Percentiles rank a stretch among this genome's conserved stretches.
These are phyloP conservation scores for Tretioscincus oriximinensis DNA, from an alignment of 2,113 vertebrate species.

Conservation along the genomic window DNA sequence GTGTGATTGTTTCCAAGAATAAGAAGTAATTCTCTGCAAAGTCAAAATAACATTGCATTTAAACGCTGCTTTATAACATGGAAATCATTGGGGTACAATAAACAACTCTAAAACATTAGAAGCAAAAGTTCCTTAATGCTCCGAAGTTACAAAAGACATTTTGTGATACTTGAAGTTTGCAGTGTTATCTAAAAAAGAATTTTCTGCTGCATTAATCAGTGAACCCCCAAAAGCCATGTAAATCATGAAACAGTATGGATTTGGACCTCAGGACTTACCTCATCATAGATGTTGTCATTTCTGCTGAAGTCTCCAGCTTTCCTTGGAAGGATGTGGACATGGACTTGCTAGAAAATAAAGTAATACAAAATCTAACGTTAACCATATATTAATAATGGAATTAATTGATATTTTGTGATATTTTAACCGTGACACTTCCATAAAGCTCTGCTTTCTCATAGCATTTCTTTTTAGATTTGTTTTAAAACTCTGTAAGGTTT, in stretches of 20 bases:
- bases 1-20: neutral
- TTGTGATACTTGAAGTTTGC: neutral
- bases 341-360: constrained; percentile 73
- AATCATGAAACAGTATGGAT: neutral
- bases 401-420: neutral
- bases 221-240: neutral
- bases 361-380: neutral
- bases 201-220: neutral
- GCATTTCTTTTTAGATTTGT: neutral
- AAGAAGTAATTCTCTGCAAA: neutral
- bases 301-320: constrained; percentile 77
- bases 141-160: neutral
- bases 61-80: neutral
- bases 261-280: constrained; percentile 15
- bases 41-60: neutral
- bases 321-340: constrained; percentile 80
- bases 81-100: neutral
- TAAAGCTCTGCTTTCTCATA: neutral
- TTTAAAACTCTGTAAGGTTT: neutral
- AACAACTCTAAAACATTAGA: neutral
- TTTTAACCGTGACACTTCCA: neutral
- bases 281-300: constrained; percentile 81
- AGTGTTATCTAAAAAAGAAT: neutral
- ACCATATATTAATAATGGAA: neutral
- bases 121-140: neutral